Evolutionary conservation across 2,888 invertebrate genomes (phyloP), one percentile per base, ranked within the genome.

Genomic region (Altica lythri): DNA sequence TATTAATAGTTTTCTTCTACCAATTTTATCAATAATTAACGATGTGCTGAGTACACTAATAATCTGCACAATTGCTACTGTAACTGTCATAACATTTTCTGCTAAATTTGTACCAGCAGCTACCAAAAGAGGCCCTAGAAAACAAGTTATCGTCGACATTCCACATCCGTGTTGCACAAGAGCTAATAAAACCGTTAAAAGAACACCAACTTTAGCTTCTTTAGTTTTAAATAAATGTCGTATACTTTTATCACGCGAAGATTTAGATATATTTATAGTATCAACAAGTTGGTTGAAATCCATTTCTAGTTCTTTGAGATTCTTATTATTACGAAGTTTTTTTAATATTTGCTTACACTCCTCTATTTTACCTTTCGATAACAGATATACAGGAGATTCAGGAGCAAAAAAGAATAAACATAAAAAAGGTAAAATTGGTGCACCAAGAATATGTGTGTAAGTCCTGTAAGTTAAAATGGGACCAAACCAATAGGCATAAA

Each of bases 321-420:
- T 34, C 17, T 45, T 46, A 12, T 51, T 38, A 10, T 22, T 17
- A 18, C 55, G 27, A 2, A 51, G 22, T 30, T 51, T 51, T n/a
- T 22, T 49, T 13, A 55, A 10, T n/a, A 40, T 14, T 1, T 9
- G 25, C 6, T 40, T 9, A 19, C 51, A 45, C 12, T 34, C 19
- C 1, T 9, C 2, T n/a, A 13, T 12, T 13, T 55, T 46, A 6
- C 45, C 47, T 22, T 17, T 40, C 6, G 19, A 18, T 6, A 47
- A 13, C 4, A 46, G 13, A 10, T 46, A 42, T 2, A 35, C 25
- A 3, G 55, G 55, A 29, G 42, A 22, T 34, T 55, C 55, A 1
- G 55, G 55, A 6, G 48, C 35, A 2, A 37, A 35, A 22, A 9
- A 40, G 29, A 54, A 19, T 2, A 42, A 17, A 9, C 13, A 1